Evolutionary conservation across 2,797 vertebrate species (phyloP), one percentile per base, ranked within the genome.

Genomic region (Philypnodon macrostomus): DNA sequence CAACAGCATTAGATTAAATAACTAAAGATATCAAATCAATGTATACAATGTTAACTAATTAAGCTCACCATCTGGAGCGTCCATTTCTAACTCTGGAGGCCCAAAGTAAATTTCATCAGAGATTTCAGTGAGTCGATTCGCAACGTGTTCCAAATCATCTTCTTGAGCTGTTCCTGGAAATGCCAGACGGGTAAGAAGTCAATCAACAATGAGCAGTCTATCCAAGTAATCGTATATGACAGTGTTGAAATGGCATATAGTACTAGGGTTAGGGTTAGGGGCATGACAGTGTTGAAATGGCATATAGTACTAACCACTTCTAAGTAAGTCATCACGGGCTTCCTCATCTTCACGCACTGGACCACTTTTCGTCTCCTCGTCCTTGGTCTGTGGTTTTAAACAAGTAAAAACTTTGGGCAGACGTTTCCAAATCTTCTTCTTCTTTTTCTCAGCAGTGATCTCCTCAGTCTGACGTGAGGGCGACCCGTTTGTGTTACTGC

Each of bases 41-140:
- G n/a, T n/a, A n/a, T n/a, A n/a, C n/a, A n/a, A n/a, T n/a, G n/a
- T n/a, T n/a, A n/a, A n/a, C n/a, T n/a, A n/a, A n/a, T 24, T 6
- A 40, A 1, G 45, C 68, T 65, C 58, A 70, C 78, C 10, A 0
- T 75, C 30, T 0, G 1, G 0, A 0, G 7, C 0, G 21, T 83
- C 81, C 0, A 16, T 0, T 46, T 88, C 82, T 1, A 85, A 0
- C 0, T 81, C 61, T 0, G 70, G 31, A 2, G 29, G 17, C 1
- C 0, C 0, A 33, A 88, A 73, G 0, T 52, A 41, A 42, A 88
- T 56, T 2, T 83, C 66, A 24, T 77, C 55, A 0, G 48, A 69
- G 5, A 90, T 63, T 33, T 63, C 11, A 0, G 38, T 63, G 58
- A 91, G 55, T 4, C 12, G 51, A 4, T 4, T 12, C 0, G 55